A percentile compares a stretch with the other conserved stretches of the same genome.
Conservation (phyloP, 2,113 vertebrate species). For the Aix galericulata region DNA sequence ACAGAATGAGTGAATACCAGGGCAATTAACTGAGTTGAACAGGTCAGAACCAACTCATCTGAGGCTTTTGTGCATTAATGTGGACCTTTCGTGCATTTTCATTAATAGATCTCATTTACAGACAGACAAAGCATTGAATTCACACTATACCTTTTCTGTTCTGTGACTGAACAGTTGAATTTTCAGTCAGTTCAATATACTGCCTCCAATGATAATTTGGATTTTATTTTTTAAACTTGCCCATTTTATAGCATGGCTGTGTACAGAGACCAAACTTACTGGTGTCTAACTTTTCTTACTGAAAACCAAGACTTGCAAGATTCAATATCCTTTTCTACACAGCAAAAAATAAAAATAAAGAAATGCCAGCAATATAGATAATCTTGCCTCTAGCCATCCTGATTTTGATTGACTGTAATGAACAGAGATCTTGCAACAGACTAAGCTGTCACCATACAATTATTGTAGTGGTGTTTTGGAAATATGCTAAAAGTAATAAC, state of each 20-base stretch:
- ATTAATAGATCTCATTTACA: background rate
- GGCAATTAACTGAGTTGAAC: background rate
- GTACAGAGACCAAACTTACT: background rate
- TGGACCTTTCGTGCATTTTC: background rate
- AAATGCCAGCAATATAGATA: background rate
- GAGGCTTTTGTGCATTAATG: background rate
- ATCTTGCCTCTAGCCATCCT: background rate
- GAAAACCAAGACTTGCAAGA: background rate
- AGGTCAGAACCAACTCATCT: background rate
- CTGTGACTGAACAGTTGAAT: background rate
- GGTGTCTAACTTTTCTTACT: background rate
- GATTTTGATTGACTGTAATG: background rate
- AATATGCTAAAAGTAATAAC: background rate
- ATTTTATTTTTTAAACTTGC: background rate
- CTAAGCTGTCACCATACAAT: background rate
- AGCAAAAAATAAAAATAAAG: background rate
- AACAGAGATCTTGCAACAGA: background rate
- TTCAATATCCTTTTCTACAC: background rate
- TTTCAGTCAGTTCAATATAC: background rate
- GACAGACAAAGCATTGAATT: background rate
- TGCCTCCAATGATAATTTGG: background rate
- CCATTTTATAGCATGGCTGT: background rate
- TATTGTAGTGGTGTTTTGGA: background rate
- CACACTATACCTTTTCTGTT: background rate
- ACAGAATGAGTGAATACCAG: background rate